A percentile compares a stretch with the other conserved stretches of the same genome.
phyloP scores from a whole-genome alignment of 2,113 vertebrate genomes.

The Clarias batrachus region DNA sequence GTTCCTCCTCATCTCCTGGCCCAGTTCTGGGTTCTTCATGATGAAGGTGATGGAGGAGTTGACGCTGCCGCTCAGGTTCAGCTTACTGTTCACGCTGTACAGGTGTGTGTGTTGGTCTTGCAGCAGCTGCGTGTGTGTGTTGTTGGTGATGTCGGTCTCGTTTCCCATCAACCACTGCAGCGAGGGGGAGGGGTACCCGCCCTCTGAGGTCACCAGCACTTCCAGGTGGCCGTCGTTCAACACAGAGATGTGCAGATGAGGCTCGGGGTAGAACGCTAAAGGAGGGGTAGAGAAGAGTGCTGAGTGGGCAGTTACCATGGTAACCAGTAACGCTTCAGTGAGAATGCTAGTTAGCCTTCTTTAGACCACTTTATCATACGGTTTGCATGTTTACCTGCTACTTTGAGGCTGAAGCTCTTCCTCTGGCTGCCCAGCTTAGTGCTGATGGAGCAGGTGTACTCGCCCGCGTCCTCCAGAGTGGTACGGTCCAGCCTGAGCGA shows the following conservation, averaged over 20 bases:
- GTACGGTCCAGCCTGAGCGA: conserved; percentile 55
- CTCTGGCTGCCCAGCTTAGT: conserved; percentile 51
- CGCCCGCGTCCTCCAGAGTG: conserved; percentile 47
- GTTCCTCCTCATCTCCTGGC: conserved; percentile 54
- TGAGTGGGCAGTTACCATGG: not conserved
- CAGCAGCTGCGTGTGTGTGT: conserved; percentile 25
- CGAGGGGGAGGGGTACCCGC: conserved; percentile 51
- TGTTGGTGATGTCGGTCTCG: conserved; percentile 45
- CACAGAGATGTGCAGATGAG: conserved; percentile 42
- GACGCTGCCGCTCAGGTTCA: conserved; percentile 18
- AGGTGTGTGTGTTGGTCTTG: conserved; percentile 46
- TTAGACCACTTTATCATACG: not conserved
- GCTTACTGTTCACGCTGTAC: conserved; percentile 48
- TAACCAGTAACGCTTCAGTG: not conserved
- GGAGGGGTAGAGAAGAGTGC: not conserved
- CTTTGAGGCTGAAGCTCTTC: conserved; percentile 50
- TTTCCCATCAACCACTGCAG: conserved; percentile 55
- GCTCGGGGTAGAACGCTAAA: conserved; percentile 57
- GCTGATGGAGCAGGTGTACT: conserved; percentile 59
- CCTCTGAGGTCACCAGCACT: conserved; percentile 48
- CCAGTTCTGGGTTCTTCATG: conserved; percentile 46
- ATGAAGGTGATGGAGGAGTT: conserved; percentile 53
- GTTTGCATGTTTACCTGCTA: conserved; percentile 53
- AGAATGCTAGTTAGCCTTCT: not conserved
- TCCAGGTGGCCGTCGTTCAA: conserved; percentile 31